phyloP scores from a whole-genome alignment of 2,888 invertebrate genomes.

The Hirudinaria manillensis region DNA sequence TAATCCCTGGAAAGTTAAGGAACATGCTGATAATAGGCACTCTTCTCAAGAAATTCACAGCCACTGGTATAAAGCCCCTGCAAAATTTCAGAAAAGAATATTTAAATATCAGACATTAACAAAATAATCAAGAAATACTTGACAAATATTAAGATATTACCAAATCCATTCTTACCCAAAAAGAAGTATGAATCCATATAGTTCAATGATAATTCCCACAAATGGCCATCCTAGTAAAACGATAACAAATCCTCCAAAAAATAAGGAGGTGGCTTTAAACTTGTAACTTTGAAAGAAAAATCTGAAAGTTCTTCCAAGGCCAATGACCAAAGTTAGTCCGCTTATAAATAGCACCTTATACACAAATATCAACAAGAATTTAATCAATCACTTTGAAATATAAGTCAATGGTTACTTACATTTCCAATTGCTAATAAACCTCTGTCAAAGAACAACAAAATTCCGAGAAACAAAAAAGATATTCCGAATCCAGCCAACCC shows the following conservation, averaged over 20 bases:
- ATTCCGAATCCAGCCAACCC: constrained; percentile 88
- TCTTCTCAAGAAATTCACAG: constrained; percentile 85
- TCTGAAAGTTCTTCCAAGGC: constrained; percentile 83
- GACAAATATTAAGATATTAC: not conserved
- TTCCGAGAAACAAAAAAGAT: constrained; percentile 87
- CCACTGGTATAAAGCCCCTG: constrained; percentile 95
- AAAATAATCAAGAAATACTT: not conserved
- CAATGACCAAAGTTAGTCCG: constrained; percentile 91
- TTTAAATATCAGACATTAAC: not conserved
- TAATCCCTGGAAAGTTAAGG: constrained; percentile 80
- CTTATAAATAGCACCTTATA: constrained; percentile 84
- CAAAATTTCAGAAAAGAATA: constrained; percentile 18
- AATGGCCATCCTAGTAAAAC: constrained; percentile 93
- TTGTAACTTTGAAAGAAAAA: constrained; percentile 98
- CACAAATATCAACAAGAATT: not conserved
- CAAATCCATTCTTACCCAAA: constrained; percentile 54
- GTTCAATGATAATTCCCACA: constrained; percentile 89
- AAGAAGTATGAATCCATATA: constrained; percentile 80
- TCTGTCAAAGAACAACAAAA: constrained; percentile 87
- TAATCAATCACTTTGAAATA: not conserved
- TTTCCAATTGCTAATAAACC: constrained; percentile 97
- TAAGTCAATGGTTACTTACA: constrained; percentile 65
- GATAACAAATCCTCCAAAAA: constrained; percentile 80
- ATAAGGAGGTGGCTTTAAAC: constrained; percentile 78
- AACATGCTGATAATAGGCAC: constrained; percentile 84